Conservation (phyloP, 2,888 invertebrate species). For the Pristionchus maxplancki region DNA sequence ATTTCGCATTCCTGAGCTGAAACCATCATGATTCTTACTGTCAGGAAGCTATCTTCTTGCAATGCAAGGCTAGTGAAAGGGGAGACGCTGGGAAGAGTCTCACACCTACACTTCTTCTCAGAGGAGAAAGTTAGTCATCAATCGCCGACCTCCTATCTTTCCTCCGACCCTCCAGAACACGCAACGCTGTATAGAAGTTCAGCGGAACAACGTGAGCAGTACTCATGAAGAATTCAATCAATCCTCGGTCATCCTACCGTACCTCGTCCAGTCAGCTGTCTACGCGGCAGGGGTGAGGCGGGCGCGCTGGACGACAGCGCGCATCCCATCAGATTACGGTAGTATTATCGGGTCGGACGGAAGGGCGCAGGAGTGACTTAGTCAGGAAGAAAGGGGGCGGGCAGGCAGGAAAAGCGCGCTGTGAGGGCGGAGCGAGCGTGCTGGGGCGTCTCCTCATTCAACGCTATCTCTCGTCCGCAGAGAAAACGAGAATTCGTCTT, state of each 20-base stretch:
- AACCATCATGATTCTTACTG: neutral
- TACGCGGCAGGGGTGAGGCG: constrained; percentile 38
- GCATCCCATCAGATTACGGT: constrained; percentile 42
- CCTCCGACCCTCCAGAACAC: too few relatives aligned
- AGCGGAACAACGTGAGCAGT: too few relatives aligned
- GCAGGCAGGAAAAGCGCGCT: neutral
- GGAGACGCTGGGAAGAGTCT: neutral
- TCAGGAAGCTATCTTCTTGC: neutral
- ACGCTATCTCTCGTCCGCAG: neutral
- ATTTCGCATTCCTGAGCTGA: neutral
- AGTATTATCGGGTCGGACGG: neutral
- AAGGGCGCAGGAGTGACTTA: neutral
- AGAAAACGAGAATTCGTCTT: neutral
- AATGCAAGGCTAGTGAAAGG: neutral
- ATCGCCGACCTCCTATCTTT: too few relatives aligned
- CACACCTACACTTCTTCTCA: neutral
- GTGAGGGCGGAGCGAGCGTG: constrained; percentile 32
- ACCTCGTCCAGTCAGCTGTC: neutral
- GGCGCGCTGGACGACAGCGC: constrained; percentile 39
- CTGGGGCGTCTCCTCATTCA: neutral
- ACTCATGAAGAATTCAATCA: neutral
- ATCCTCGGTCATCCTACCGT: constrained; percentile 13
- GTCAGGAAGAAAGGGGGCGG: neutral
- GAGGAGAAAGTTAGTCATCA: too few relatives aligned
- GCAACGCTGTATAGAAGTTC: too few relatives aligned